Conservation (phyloP, 2,113 vertebrate species). For the Perccottus glenii region DNA sequence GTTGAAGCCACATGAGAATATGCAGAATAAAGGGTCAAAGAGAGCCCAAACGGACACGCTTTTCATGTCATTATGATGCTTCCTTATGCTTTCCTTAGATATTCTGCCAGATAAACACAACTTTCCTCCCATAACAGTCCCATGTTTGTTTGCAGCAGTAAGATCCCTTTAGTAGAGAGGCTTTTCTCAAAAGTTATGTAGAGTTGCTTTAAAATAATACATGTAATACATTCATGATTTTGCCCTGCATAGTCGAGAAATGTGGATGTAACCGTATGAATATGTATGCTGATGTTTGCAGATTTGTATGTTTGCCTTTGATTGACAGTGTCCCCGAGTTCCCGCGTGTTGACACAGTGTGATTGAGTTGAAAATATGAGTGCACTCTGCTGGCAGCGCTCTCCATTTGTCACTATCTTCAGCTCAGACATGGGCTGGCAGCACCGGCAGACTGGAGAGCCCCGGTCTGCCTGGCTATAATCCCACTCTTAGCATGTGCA, state of each 20-base stretch:
- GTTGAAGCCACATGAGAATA: not conserved
- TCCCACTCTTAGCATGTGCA: conserved; percentile 84
- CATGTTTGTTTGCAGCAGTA: too few species aligned
- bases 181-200: too few species aligned
- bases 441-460: conserved; percentile 63
- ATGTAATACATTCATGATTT: conserved; percentile 12
- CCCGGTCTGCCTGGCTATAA: conserved; percentile 79
- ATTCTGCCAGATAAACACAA: too few species aligned
- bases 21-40: too few species aligned
- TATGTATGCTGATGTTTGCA: not conserved
- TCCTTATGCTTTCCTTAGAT: too few species aligned
- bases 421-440: conserved; percentile 57
- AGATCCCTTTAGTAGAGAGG: too few species aligned
- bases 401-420: conserved; percentile 71
- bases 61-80: too few species aligned
- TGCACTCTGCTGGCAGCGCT: conserved; percentile 66
- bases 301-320: conserved; percentile 18
- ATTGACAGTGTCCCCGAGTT: conserved; percentile 31
- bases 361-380: conserved; percentile 68
- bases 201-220: too few species aligned
- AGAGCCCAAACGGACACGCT: too few species aligned
- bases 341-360: conserved; percentile 68
- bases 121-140: too few species aligned
- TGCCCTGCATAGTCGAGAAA: conserved; percentile 40
- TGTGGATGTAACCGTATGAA: too few species aligned